phyloP scores from a whole-genome alignment of 2,113 vertebrate genomes.

The Regulus satrapa region DNA sequence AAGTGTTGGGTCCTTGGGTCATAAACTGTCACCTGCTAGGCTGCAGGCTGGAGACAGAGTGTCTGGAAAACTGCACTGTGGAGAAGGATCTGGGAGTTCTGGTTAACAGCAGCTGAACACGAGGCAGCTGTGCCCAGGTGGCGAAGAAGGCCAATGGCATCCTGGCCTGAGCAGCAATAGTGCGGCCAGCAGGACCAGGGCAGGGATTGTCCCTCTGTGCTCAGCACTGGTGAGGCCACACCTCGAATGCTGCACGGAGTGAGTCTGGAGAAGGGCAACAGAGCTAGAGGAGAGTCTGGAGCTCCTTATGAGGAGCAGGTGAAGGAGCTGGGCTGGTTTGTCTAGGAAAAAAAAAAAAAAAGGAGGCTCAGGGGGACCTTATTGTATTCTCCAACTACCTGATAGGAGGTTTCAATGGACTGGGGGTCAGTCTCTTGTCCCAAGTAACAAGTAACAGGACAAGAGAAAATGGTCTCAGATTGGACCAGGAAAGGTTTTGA shows the following conservation, averaged over 20 bases:
- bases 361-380: not conserved
- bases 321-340: not conserved
- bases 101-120: rapidly evolving
- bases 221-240: not conserved
- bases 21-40: rapidly evolving
- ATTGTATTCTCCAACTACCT: not conserved
- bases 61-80: not conserved
- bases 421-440: not conserved
- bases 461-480: not conserved
- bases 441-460: not conserved
- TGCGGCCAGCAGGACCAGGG: not conserved
- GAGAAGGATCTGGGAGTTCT: not conserved
- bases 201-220: not conserved
- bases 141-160: not conserved
- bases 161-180: not conserved
- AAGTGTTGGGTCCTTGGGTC: not conserved
- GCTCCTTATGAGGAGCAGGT: not conserved
- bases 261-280: not conserved
- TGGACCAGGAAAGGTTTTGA: not conserved
- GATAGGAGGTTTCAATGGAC: not conserved
- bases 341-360: not conserved
- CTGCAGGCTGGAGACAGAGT: not conserved
- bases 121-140: not conserved
- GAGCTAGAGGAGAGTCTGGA: not conserved
- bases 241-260: rapidly evolving